phyloP scores from a whole-genome alignment of 37 sponge, comb jelly and placozoan genomes.

The Chondrosia reniformis region DNA sequence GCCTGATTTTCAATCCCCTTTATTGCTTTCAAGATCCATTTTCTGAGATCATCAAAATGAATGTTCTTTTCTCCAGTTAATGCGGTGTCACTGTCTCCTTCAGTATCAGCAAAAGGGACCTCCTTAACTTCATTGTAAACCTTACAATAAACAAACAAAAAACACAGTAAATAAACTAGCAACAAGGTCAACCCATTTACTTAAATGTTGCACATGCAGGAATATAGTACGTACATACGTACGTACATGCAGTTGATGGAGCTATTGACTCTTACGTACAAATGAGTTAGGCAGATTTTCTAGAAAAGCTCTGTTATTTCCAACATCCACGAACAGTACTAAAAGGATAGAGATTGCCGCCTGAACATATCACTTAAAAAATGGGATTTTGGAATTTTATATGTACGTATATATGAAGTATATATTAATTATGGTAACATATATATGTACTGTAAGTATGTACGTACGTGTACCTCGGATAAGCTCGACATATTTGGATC shows the following conservation, averaged over 20 bases:
- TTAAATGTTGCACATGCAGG: neutral
- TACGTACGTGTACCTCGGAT: constrained; percentile 29
- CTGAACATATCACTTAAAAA: too few species aligned
- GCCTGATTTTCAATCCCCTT: constrained; percentile 10
- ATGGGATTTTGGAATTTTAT: neutral
- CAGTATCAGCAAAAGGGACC: constrained; percentile 26
- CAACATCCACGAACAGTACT: constrained; percentile 70
- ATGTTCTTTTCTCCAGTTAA: constrained; percentile 46
- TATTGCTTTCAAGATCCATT: constrained; percentile 37
- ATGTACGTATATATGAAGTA: neutral
- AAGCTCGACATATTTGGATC: constrained; percentile 57
- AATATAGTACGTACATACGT: neutral
- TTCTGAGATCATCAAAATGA: constrained; percentile 39
- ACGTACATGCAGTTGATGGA: neutral
- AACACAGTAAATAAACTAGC: neutral
- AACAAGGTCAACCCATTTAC: neutral
- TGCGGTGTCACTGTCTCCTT: constrained; percentile 23
- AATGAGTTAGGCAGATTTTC: constrained; percentile 60
- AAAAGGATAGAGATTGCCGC: neutral
- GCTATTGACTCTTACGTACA: constrained; percentile 20
- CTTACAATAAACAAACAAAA: neutral
- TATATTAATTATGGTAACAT: neutral
- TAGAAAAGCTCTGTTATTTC: constrained; percentile 51
- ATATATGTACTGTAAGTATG: constrained; percentile 1
- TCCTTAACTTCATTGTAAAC: constrained; percentile 7